phyloP scores from a whole-genome alignment of 2,888 invertebrate genomes.

The Catocala nupta region DNA sequence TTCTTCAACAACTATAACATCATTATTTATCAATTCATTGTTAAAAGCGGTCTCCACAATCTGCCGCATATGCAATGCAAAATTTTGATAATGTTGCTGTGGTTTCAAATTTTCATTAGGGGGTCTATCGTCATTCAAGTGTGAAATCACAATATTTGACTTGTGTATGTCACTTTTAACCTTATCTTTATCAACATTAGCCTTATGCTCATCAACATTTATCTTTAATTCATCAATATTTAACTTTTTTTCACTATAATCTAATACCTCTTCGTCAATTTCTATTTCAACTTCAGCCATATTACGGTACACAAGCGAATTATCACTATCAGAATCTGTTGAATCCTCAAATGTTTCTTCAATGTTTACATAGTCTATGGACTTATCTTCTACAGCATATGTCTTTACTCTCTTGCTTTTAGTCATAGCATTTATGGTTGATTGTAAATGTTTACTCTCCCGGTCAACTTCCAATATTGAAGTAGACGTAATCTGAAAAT shows the following conservation, averaged over 20 bases:
- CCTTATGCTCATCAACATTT: slow-evolving; percentile 4
- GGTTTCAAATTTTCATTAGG: too few relatives aligned
- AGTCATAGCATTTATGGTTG: slow-evolving; percentile 20
- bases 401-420: slow-evolving; percentile 31
- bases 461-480: slow-evolving; percentile 32
- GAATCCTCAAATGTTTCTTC: neutral
- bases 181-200: neutral
- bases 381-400: neutral
- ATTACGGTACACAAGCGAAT: slow-evolving; percentile 19
- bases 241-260: neutral
- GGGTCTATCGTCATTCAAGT: too few relatives aligned
- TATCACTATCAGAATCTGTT: slow-evolving; percentile 19
- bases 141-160: too few relatives aligned
- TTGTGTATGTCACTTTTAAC: too few relatives aligned
- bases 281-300: too few relatives aligned
- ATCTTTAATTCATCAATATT: slow-evolving; percentile 2
- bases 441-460: slow-evolving; percentile 22
- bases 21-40: too few relatives aligned
- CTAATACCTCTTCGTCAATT: neutral
- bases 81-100: too few relatives aligned
- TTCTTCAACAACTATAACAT: neutral
- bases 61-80: too few relatives aligned
- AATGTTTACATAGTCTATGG: neutral
- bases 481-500: slow-evolving; percentile 34
- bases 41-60: too few relatives aligned